phyloP scores from a whole-genome alignment of 1,140 invertebrate genomes.

The Drosophila chauvacae region DNA sequence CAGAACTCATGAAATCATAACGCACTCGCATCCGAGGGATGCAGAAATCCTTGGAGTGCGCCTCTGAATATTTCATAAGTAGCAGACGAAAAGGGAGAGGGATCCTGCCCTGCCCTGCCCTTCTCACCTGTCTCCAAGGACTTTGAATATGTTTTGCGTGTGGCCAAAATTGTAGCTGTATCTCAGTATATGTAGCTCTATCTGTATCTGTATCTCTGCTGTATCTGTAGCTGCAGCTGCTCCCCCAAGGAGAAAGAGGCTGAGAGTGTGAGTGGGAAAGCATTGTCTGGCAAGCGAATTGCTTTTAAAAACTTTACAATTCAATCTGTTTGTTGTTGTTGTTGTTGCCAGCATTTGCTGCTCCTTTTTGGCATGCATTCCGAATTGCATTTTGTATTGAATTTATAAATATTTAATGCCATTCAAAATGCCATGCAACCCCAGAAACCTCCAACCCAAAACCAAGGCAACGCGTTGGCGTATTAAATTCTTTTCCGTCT shows the following conservation, averaged over 20 bases:
- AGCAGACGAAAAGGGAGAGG: conserved; percentile 33
- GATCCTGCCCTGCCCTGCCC: conserved; percentile 16
- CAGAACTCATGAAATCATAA: conserved; percentile 50
- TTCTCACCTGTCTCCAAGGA: conserved; percentile 13
- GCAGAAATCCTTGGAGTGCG: conserved; percentile 54
- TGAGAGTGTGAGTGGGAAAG: conserved; percentile 22
- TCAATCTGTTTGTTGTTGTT: conserved; percentile 57
- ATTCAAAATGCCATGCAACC: conserved; percentile 83
- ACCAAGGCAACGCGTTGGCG: conserved; percentile 44
- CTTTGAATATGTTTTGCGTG: conserved; percentile 49
- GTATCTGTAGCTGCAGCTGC: conserved; percentile 41
- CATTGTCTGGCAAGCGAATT: conserved; percentile 67
- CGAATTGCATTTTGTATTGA: conserved; percentile 83
- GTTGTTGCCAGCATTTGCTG: background rate
- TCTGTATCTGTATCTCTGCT: conserved; percentile 33
- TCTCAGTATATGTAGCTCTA: conserved; percentile 29
- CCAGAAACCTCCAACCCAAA: conserved; percentile 17
- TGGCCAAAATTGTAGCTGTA: conserved; percentile 39
- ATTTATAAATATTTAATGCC: conserved; percentile 84
- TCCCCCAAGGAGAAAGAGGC: conserved; percentile 9
- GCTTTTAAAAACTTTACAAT: conserved; percentile 80
- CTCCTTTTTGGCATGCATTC: conserved; percentile 75
- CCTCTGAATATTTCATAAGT: conserved; percentile 74
- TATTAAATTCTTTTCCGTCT: conserved; percentile 68
- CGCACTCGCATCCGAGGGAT: conserved; percentile 26